Evolutionary conservation across 2,888 invertebrate genomes (phyloP).

Genomic region (Eretmocerus hayati): DNA sequence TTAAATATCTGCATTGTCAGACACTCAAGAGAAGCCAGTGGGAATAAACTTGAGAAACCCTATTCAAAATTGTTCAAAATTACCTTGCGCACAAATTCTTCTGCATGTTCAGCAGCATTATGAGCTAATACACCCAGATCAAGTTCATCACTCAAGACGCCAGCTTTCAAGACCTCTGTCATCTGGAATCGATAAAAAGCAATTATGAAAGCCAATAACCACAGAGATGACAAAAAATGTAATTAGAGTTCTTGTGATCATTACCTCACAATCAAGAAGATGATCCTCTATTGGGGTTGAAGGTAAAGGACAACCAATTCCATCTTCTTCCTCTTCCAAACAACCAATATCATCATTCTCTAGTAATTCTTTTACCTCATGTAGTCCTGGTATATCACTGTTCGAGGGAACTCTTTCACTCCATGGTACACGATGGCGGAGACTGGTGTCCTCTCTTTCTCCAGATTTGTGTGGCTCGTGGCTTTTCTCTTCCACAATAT

Average conservation of each 20-base stretch:
- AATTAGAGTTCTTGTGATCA: too few relatives aligned
- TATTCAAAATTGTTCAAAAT: background rate
- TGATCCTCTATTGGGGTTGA: conserved; percentile 82
- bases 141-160: conserved; percentile 76
- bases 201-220: background rate
- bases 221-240: too few relatives aligned
- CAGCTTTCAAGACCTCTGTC: conserved; percentile 80
- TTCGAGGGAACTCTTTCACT: conserved; percentile 39
- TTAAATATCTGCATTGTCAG: too few relatives aligned
- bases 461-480: conserved; percentile 4
- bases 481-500: conserved; percentile 15
- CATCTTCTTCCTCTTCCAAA: conserved; percentile 65
- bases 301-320: conserved; percentile 75
- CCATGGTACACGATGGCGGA: conserved; percentile 44
- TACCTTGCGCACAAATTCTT: conserved; percentile 85
- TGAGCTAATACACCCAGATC: conserved; percentile 77
- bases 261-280: conserved; percentile 71
- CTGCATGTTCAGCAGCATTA: conserved; percentile 88
- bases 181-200: conserved; percentile 48
- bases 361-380: conserved; percentile 42
- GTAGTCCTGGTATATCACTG: conserved; percentile 41
- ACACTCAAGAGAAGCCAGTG: too few relatives aligned
- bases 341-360: conserved; percentile 44
- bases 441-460: conserved; percentile 22
- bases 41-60: background rate